Percentiles rank a stretch among this genome's conserved stretches.
Evolutionary conservation across 2,113 vertebrate genomes (phyloP).

Genomic region (Galemys pyrenaicus): DNA sequence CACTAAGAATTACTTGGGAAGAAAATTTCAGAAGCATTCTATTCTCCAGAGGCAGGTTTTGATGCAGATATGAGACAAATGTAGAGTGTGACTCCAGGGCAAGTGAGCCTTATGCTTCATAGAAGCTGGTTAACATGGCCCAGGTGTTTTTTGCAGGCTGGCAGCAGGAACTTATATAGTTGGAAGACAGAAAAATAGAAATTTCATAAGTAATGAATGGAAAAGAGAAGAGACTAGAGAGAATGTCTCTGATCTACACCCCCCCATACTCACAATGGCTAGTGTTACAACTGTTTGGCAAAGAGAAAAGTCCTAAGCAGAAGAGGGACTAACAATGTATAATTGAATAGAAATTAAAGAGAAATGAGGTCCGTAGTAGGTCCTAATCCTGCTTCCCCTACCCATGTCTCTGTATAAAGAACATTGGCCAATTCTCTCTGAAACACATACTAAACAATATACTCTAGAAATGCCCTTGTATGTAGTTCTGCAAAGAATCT

Average conservation of each 20-base stretch:
- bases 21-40: background rate
- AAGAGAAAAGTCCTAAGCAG: background rate
- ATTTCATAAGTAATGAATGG: background rate
- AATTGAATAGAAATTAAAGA: background rate
- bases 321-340: background rate
- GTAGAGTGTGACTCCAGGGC: background rate
- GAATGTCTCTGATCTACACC: background rate
- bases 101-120: background rate
- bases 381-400: fast-evolving
- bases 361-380: background rate
- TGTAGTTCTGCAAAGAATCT: background rate
- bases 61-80: background rate
- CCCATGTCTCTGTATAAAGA: background rate
- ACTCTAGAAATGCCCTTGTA: background rate
- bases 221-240: background rate
- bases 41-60: background rate
- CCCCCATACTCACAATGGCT: too few species aligned
- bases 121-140: background rate
- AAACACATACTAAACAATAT: background rate
- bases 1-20: background rate
- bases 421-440: background rate
- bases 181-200: background rate
- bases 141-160: background rate
- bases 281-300: background rate
- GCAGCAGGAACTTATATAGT: background rate